A percentile compares a stretch with the other conserved stretches of the same genome.
These are phyloP conservation scores for Sicus ferrugineus DNA, from an alignment of 2,888 invertebrate species.

Conservation along the genomic window DNA sequence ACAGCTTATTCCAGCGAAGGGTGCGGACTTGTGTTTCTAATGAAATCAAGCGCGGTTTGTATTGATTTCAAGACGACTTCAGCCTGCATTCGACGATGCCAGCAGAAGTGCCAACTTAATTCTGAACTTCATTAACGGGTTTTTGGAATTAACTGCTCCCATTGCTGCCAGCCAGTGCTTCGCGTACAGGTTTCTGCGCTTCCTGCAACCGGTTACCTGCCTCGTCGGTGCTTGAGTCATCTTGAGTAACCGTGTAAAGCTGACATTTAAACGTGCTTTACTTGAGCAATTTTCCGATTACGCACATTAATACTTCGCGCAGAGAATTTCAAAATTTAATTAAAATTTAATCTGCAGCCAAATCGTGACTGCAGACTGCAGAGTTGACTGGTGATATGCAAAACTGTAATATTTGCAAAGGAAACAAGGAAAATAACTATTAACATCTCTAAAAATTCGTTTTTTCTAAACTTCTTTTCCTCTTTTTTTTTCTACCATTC, in stretches of 20 bases:
- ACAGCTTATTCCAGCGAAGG: no score
- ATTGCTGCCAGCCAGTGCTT: not conserved
- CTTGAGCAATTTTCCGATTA: not conserved
- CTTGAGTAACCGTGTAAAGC: not conserved
- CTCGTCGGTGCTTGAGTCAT: not conserved
- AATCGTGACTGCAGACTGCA: no score
- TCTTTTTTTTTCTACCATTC: no score
- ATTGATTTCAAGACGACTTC: no score
- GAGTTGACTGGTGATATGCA: no score
- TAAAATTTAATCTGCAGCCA: not conserved
- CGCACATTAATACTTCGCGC: not conserved
- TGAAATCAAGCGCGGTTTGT: no score
- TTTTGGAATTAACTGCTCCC: not conserved
- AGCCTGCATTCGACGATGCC: no score
- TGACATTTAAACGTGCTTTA: slow-evolving; percentile 6
- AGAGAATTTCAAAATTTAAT: not conserved
- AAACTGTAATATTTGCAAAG: not conserved
- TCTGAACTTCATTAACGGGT: not conserved
- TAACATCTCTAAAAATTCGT: not conserved
- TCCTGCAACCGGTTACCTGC: not conserved
- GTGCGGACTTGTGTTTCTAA: no score
- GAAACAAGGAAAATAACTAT: not conserved
- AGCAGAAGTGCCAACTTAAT: not conserved
- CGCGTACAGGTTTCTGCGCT: not conserved
- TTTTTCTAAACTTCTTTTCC: no score